A percentile compares a stretch with the other conserved stretches of the same genome.
Evolutionary conservation across 2,113 vertebrate species (phyloP).

Genomic region (Motacilla tschutschensis): DNA sequence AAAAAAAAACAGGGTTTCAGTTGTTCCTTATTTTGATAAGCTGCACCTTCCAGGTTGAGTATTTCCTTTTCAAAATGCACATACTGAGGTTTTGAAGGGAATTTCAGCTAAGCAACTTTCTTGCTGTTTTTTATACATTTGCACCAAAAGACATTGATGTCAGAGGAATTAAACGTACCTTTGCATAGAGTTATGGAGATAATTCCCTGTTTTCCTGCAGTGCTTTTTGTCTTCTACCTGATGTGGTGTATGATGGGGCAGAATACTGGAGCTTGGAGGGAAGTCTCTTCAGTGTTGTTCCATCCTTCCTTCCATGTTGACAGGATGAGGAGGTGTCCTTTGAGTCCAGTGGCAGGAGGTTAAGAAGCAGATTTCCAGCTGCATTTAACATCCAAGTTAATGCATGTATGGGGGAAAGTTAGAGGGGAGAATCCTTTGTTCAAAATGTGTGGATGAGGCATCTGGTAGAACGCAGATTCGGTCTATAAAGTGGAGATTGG

Average conservation of each 20-base stretch:
- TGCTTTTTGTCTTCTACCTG: background rate
- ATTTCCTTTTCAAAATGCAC: background rate
- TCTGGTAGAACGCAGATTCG: background rate
- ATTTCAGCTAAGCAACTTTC: background rate
- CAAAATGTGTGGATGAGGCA: background rate
- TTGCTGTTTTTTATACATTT: background rate
- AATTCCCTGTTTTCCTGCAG: background rate
- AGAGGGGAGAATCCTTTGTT: background rate
- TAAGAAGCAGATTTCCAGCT: background rate
- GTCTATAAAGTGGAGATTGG: background rate
- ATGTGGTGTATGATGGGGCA: background rate
- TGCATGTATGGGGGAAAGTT: accelerated
- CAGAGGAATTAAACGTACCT: background rate
- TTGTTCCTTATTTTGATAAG: background rate
- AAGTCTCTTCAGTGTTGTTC: background rate
- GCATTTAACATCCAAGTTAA: background rate
- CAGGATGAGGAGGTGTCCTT: background rate
- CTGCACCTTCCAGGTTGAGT: background rate
- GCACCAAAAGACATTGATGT: background rate
- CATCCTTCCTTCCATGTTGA: background rate
- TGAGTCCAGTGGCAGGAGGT: background rate
- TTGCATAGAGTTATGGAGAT: background rate
- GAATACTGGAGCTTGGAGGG: background rate
- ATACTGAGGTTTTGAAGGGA: background rate
- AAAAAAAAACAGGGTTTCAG: background rate